A percentile compares a stretch with the other conserved stretches of the same genome.
Conservation (phyloP, 2,888 invertebrate species). For the Carcina quercana region DNA sequence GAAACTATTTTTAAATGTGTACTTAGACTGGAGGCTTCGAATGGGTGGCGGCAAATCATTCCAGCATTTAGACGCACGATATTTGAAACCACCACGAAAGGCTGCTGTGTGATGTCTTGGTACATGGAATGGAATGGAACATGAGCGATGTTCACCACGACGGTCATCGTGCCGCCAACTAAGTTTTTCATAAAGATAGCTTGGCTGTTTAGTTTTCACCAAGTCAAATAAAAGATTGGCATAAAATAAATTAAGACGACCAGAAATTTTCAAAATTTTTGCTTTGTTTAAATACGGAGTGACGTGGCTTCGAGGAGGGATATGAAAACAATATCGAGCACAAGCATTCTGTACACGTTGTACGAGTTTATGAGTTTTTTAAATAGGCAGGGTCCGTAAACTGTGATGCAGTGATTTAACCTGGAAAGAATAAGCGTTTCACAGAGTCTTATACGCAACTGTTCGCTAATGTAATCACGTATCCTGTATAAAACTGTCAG, state of each 20-base stretch:
- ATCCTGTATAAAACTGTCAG: not conserved
- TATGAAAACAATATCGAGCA: not conserved
- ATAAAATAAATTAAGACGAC: too few species aligned
- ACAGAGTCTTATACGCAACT: not conserved
- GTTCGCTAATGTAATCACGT: not conserved
- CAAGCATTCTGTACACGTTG: slow-evolving; percentile 1
- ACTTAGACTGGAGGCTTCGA: not conserved
- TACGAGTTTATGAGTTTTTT: not conserved
- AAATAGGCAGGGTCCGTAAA: not conserved
- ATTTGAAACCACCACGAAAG: not conserved
- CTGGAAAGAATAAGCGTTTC: not conserved
- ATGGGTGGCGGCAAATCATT: not conserved
- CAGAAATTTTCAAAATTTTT: not conserved
- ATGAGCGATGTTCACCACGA: not conserved
- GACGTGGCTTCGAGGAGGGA: not conserved
- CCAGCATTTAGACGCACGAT: not conserved
- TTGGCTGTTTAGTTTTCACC: not conserved
- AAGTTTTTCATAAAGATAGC: not conserved
- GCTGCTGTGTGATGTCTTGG: not conserved
- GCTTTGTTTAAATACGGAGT: not conserved
- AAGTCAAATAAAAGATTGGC: too few species aligned
- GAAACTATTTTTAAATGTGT: not conserved
- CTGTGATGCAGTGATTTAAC: not conserved
- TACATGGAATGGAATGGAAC: not conserved
- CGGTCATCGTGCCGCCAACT: not conserved